These are phyloP conservation scores for Apocrypta bakeri DNA, from an alignment of 1,140 invertebrate genomes.

Conservation along the genomic window DNA sequence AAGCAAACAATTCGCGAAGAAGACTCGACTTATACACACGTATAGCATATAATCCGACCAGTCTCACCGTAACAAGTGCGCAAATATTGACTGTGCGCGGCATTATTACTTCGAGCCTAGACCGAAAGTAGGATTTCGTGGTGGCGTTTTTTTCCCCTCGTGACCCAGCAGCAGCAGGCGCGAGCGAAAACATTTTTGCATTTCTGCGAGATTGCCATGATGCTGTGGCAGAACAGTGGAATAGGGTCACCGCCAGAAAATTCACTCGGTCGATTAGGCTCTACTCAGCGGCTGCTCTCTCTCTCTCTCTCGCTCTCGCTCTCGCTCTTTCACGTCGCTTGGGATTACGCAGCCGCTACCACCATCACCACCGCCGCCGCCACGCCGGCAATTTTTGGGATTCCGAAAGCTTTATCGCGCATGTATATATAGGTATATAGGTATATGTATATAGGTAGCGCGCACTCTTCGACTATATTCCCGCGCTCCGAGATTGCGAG, in stretches of 20 bases:
- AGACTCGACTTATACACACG: background rate
- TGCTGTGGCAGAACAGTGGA: background rate
- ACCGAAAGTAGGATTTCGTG: conserved; percentile 8
- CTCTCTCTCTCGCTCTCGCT: background rate
- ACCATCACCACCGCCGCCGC: background rate
- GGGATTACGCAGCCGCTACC: conserved; percentile 33
- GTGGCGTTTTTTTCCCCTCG: background rate
- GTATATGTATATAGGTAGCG: conserved; percentile 33
- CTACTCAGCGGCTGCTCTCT: background rate
- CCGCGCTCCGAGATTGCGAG: conserved; percentile 27
- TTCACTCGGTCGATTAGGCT: conserved; percentile 52
- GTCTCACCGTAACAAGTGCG: background rate
- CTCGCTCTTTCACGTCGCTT: conserved; percentile 9
- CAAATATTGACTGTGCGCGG: background rate
- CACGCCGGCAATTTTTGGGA: conserved; percentile 47
- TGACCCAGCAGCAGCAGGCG: background rate
- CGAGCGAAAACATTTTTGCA: conserved; percentile 47
- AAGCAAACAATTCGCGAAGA: conserved; percentile 34
- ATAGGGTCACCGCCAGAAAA: conserved; percentile 42
- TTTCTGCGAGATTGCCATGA: conserved; percentile 33
- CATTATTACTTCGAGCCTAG: conserved; percentile 19
- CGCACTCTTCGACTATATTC: conserved; percentile 29
- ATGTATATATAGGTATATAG: too few species aligned
- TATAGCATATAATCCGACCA: too few species aligned
- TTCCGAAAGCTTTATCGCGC: conserved; percentile 49